Conservation (phyloP, 2,888 invertebrate species). For the Pseudeuparius sepicola region DNA sequence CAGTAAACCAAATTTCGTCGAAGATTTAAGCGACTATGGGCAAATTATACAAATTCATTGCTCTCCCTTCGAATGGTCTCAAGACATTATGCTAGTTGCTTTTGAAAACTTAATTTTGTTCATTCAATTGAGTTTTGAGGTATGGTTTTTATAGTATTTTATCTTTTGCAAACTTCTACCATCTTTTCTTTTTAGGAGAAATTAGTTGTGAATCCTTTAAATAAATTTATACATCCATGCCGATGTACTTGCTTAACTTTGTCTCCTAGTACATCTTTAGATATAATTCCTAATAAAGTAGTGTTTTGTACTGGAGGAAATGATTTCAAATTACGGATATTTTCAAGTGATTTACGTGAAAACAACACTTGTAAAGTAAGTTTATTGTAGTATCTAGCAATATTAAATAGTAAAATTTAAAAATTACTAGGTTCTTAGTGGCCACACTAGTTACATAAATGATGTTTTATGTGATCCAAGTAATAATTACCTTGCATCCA, state of each 20-base stretch:
- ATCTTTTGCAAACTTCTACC: constrained; percentile 9
- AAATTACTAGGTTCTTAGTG: constrained; percentile 42
- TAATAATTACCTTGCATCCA: constrained; percentile 60
- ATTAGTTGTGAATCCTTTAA: constrained; percentile 44
- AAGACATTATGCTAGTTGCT: constrained; percentile 51
- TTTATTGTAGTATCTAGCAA: constrained; percentile 2
- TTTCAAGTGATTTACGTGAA: constrained; percentile 45
- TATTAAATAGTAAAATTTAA: background rate
- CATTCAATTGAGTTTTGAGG: constrained; percentile 48
- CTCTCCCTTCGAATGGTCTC: constrained; percentile 55
- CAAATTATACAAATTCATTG: constrained; percentile 49
- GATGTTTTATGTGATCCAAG: constrained; percentile 58
- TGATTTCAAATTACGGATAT: constrained; percentile 47
- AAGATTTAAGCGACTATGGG: constrained; percentile 41
- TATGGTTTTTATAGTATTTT: constrained; percentile 30
- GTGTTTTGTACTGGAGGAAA: constrained; percentile 46
- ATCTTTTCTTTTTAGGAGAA: constrained; percentile 36
- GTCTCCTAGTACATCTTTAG: constrained; percentile 53
- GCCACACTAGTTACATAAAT: constrained; percentile 61
- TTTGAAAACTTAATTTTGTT: constrained; percentile 47
- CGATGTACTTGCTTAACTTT: constrained; percentile 48
- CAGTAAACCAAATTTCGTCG: constrained; percentile 33
- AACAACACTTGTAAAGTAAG: constrained; percentile 41
- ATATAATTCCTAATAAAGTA: constrained; percentile 47
- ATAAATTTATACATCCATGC: constrained; percentile 46